A percentile compares a stretch with the other conserved stretches of the same genome.
Conservation (phyloP, 2,113 vertebrate species). For the Micronisus gabar region DNA sequence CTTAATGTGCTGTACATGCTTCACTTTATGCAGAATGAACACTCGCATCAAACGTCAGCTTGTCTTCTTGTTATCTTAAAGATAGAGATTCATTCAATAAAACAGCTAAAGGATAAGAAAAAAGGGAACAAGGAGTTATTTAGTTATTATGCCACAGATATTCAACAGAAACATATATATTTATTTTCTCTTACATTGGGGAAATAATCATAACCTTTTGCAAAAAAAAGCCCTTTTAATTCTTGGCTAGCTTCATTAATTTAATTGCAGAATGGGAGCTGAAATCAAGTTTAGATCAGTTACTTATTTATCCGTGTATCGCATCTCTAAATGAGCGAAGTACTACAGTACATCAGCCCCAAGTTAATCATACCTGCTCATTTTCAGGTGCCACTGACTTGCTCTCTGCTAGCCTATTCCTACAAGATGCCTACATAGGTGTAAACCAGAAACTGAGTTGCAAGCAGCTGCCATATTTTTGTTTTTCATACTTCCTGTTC, state of each 20-base stretch:
- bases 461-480: neutral
- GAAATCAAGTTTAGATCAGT: neutral
- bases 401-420: neutral
- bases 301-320: neutral
- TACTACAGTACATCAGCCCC: neutral
- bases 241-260: neutral
- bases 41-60: neutral
- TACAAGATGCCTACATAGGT: neutral
- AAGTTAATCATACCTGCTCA: neutral
- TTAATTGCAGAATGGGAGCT: neutral
- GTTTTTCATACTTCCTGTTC: neutral
- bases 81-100: neutral
- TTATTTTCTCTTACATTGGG: neutral
- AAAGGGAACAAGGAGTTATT: neutral
- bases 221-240: neutral
- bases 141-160: neutral
- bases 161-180: neutral
- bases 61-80: neutral
- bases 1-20: neutral
- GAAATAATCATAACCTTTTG: neutral
- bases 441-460: neutral
- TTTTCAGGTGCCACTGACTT: neutral
- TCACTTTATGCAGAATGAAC: neutral
- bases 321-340: neutral
- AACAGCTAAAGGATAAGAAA: neutral